Conservation (phyloP, 1,140 invertebrate species). For the Atta cephalotes region DNA sequence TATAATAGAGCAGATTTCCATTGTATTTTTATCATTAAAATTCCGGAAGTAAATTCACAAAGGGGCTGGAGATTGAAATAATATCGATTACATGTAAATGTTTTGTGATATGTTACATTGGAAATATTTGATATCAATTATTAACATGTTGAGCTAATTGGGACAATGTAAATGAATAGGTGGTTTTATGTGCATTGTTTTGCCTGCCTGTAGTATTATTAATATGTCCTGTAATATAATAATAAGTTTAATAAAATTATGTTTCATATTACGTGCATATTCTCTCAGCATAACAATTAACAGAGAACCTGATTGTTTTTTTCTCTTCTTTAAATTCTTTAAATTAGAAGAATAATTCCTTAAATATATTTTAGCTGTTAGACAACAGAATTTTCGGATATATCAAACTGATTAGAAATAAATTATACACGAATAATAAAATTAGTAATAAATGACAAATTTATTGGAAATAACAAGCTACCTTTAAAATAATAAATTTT, state of each 20-base stretch:
- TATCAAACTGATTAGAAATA: conserved; percentile 1
- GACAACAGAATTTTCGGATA: background rate
- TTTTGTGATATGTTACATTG: background rate
- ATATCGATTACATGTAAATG: conserved; percentile 31
- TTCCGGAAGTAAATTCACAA: background rate
- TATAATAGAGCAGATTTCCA: background rate
- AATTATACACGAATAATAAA: background rate
- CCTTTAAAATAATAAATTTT: conserved; percentile 18
- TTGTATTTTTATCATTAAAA: conserved; percentile 1
- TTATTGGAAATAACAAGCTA: background rate
- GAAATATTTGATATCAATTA: conserved; percentile 39
- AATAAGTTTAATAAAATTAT: conserved; percentile 51
- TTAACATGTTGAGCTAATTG: conserved; percentile 44
- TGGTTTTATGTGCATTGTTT: conserved; percentile 12
- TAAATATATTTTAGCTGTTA: background rate
- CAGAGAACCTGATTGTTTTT: background rate
- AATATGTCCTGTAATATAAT: conserved; percentile 22
- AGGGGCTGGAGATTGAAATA: background rate
- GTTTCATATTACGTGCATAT: background rate
- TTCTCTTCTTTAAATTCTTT: background rate
- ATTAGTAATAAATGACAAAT: conserved; percentile 5
- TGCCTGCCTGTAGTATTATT: conserved; percentile 17
- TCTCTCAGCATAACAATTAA: background rate
- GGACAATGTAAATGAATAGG: conserved; percentile 30
- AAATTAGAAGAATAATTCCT: background rate